phyloP scores from a whole-genome alignment of 2,797 vertebrate species.

The Hemitrygon akajei region DNA sequence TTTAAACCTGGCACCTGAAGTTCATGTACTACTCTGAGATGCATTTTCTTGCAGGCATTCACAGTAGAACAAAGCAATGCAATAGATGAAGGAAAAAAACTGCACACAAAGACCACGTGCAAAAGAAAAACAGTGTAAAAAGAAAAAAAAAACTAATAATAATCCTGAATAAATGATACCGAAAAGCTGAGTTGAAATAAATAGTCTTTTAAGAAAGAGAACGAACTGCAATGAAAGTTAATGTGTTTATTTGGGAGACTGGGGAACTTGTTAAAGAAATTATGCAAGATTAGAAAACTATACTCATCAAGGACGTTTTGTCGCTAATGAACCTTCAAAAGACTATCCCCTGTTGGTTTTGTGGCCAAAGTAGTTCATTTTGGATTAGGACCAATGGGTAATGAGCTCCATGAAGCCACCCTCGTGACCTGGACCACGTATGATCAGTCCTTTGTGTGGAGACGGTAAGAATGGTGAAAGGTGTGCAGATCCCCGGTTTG shows the following conservation, averaged over 20 bases:
- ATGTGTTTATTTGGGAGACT: not conserved
- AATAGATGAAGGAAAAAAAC: too few species aligned
- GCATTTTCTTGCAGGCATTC: too few species aligned
- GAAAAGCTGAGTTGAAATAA: too few species aligned
- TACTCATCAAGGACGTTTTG: not conserved
- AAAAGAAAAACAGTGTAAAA: too few species aligned
- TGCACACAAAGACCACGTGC: too few species aligned
- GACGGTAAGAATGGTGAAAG: not conserved
- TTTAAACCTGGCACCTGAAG: too few species aligned
- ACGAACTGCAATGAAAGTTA: not conserved
- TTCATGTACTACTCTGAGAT: too few species aligned
- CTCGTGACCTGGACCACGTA: not conserved
- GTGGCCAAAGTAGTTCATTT: not conserved
- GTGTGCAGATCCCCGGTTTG: not conserved
- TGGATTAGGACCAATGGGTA: not conserved
- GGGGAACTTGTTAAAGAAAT: not conserved
- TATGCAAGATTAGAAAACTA: not conserved
- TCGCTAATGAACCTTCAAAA: not conserved
- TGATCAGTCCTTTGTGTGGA: not conserved
- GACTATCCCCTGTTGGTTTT: not conserved
- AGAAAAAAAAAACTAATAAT: too few species aligned
- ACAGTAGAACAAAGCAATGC: too few species aligned
- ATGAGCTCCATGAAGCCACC: too few species aligned
- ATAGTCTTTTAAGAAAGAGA: not conserved
- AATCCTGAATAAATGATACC: too few species aligned